Conservation (phyloP, 1,140 invertebrate species). For the Plutomurus gul region DNA sequence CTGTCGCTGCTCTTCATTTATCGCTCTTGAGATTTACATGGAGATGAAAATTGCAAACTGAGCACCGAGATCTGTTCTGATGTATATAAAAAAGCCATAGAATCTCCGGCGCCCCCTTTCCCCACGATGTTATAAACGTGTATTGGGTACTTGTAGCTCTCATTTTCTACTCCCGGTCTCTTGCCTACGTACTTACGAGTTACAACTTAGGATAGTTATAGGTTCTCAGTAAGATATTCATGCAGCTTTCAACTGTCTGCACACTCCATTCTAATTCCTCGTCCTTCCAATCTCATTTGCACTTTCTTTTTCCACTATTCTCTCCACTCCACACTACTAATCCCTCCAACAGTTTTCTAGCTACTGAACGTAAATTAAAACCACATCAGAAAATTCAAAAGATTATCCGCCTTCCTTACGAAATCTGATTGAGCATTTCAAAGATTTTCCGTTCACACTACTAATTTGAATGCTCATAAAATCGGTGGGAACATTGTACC, state of each 20-base stretch:
- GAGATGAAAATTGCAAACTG: not conserved
- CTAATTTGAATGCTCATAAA: too few species aligned
- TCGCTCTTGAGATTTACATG: constrained; percentile 13
- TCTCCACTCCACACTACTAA: too few species aligned
- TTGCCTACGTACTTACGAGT: not conserved
- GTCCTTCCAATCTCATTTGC: too few species aligned
- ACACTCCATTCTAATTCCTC: not conserved
- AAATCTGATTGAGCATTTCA: too few species aligned
- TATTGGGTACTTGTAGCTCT: constrained; percentile 21
- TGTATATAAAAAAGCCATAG: not conserved
- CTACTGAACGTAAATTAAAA: too few species aligned
- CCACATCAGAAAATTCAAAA: too few species aligned
- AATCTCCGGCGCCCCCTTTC: not conserved
- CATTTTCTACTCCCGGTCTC: constrained; percentile 1
- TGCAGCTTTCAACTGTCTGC: not conserved
- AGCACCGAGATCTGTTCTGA: not conserved
- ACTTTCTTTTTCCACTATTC: too few species aligned
- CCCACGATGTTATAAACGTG: not conserved
- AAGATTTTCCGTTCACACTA: too few species aligned
- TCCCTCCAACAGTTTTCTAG: too few species aligned
- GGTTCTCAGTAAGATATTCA: constrained; percentile 4
- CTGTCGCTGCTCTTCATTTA: constrained; percentile 18
- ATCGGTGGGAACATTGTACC: too few species aligned
- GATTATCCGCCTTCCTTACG: too few species aligned
- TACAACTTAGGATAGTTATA: constrained; percentile 3